Evolutionary conservation across 2,888 invertebrate genomes (phyloP).

Genomic region (Stenurella melanura): DNA sequence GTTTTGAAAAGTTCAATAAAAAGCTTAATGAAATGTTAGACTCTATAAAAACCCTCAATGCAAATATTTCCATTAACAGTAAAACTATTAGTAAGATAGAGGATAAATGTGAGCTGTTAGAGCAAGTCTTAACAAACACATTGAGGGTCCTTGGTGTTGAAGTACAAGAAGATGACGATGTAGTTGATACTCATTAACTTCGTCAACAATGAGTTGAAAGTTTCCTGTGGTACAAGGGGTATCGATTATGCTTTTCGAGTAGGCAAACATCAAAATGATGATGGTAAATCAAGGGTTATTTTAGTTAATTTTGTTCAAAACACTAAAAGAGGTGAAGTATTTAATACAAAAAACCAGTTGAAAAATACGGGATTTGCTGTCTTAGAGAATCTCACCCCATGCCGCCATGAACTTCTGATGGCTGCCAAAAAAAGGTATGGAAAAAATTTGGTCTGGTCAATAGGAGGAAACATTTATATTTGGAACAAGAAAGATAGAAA

Average conservation of each 20-base stretch:
- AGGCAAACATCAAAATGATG: background rate
- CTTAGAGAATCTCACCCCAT: no score
- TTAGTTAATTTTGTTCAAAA: no score
- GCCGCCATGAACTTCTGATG: no score
- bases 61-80: no score
- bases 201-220: background rate
- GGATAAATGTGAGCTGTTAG: background rate
- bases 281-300: no score
- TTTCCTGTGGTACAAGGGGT: background rate
- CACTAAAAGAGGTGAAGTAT: no score
- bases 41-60: background rate
- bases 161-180: background rate
- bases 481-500: background rate
- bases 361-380: no score
- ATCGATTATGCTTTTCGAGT: background rate
- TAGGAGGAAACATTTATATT: no score
- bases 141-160: background rate
- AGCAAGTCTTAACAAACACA: background rate
- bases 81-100: background rate
- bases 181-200: background rate
- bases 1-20: background rate
- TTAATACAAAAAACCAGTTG: no score
- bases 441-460: no score
- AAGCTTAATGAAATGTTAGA: slow-evolving; percentile 4
- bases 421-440: no score